Evolutionary conservation across 2,797 vertebrate genomes (phyloP).

Genomic region (Stomatorhinus walkeri): DNA sequence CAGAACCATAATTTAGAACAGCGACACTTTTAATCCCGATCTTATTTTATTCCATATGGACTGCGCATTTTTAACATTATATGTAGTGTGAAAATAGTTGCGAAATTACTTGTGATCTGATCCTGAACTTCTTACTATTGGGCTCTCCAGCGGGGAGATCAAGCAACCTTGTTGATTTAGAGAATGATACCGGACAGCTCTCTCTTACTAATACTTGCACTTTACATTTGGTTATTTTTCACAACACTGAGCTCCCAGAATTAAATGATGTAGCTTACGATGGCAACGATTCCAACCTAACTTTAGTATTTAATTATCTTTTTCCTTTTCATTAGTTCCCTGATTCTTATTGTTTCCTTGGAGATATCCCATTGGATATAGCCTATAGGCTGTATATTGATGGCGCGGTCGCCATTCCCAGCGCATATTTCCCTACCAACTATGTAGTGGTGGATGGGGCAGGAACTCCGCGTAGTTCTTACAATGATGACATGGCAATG

Average conservation of each 20-base stretch:
- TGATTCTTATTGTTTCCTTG: background rate
- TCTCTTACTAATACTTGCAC: background rate
- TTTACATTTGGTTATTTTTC: background rate
- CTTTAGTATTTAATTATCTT: background rate
- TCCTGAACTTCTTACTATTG: background rate
- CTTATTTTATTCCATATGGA: background rate
- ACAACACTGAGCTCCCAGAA: background rate
- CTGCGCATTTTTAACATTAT: background rate
- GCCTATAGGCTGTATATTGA: background rate
- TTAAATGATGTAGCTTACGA: background rate
- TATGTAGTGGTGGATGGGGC: background rate
- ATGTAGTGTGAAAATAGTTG: background rate
- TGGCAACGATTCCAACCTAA: background rate
- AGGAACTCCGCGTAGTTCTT: background rate
- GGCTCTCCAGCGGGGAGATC: background rate
- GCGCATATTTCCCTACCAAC: background rate
- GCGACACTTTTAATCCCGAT: background rate
- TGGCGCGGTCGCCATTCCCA: background rate
- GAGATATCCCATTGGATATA: background rate
- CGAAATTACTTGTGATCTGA: background rate
- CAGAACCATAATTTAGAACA: background rate
- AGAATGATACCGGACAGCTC: background rate
- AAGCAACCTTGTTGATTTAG: background rate
- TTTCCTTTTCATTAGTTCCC: background rate
- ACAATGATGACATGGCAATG: background rate